These are phyloP conservation scores for Cantharis nigra DNA, from an alignment of 2,888 invertebrate species.

Conservation along the genomic window DNA sequence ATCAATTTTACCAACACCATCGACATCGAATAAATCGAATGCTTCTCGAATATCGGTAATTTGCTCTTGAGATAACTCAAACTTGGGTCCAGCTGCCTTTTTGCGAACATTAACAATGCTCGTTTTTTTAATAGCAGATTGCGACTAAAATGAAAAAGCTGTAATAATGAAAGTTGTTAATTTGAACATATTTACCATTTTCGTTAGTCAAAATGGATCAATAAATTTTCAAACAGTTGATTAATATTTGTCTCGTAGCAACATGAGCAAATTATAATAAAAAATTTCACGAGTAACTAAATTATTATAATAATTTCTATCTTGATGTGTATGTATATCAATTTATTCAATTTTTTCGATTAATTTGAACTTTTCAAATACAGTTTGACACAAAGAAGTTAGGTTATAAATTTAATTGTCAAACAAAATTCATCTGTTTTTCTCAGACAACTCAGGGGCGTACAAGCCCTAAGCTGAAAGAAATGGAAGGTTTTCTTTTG, in stretches of 20 bases:
- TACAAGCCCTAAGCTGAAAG: too few relatives aligned
- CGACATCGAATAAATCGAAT: slow-evolving; percentile 91
- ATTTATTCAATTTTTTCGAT: not conserved
- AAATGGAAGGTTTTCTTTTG: too few relatives aligned
- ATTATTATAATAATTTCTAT: not conserved
- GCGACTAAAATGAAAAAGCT: not conserved
- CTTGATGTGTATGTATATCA: too few relatives aligned
- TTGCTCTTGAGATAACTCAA: slow-evolving; percentile 87
- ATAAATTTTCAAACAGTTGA: slow-evolving; percentile 15
- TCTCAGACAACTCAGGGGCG: too few relatives aligned
- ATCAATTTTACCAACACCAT: slow-evolving; percentile 86
- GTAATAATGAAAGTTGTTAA: not conserved
- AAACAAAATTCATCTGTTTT: not conserved
- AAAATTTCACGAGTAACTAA: not conserved
- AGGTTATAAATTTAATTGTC: not conserved
- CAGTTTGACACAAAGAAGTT: not conserved
- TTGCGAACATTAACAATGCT: slow-evolving; percentile 56
- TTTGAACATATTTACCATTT: slow-evolving; percentile 25
- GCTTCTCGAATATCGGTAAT: slow-evolving; percentile 93
- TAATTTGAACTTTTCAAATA: not conserved
- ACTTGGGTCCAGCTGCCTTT: slow-evolving; percentile 71
- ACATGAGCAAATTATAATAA: not conserved
- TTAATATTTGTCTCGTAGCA: slow-evolving; percentile 18
- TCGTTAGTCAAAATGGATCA: slow-evolving; percentile 9
- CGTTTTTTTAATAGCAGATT: slow-evolving; percentile 4